A percentile compares a stretch with the other conserved stretches of the same genome.
phyloP scores from a whole-genome alignment of 2,113 vertebrate genomes.

The Scomber scombrus region DNA sequence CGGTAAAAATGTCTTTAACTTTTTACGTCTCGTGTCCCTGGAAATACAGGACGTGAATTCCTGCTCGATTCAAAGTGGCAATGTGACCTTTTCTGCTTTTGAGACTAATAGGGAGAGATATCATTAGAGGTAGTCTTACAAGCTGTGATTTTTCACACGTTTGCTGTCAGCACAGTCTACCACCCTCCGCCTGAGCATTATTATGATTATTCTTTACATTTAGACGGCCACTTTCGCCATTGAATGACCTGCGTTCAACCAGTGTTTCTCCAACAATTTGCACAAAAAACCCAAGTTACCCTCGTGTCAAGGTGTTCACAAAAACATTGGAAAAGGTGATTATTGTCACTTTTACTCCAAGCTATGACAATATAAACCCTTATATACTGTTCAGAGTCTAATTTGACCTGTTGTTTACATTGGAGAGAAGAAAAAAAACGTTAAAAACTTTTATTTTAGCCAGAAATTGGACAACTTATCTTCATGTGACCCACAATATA shows the following conservation, averaged over 20 bases:
- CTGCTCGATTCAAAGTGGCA: background rate
- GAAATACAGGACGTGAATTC: background rate
- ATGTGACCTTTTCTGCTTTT: constrained; percentile 64
- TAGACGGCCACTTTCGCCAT: background rate
- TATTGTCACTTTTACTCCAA: too few species aligned
- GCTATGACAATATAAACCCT: background rate
- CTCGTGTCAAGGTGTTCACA: background rate
- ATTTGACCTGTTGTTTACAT: too few species aligned
- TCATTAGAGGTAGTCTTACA: constrained; percentile 47
- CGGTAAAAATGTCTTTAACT: background rate
- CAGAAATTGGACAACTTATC: too few species aligned
- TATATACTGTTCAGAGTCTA: too few species aligned
- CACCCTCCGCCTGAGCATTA: constrained; percentile 11
- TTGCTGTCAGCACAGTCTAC: constrained; percentile 39
- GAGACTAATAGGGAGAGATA: constrained; percentile 66
- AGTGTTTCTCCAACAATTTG: background rate
- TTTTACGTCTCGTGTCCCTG: background rate
- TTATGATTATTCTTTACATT: constrained; percentile 20
- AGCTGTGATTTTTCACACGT: constrained; percentile 69
- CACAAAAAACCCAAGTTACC: background rate
- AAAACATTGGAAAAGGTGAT: background rate
- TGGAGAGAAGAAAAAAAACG: too few species aligned
- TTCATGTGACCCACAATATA: too few species aligned
- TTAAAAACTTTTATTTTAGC: too few species aligned
- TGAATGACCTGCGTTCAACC: background rate